Percentiles rank a stretch among this genome's conserved stretches.
phyloP scores from a whole-genome alignment of 2,113 vertebrate species.

The western clawed frog (Xenopus tropicalis) region UCB_Xtro_10.0 CM004451.2:78517001-78517500 shows the following conservation, averaged over 20 bases:
- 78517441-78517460: conserved; percentile 13
- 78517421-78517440: conserved; percentile 51
- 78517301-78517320: conserved; percentile 50
- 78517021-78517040: too few relatives aligned
- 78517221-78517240: conserved; percentile 22
- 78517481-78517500: conserved; percentile 3
- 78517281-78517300: conserved; percentile 46
- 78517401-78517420: conserved; percentile 63
- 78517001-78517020: too few relatives aligned
- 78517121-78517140: too few relatives aligned
- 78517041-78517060: too few relatives aligned
- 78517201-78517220: neutral
- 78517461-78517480: neutral
- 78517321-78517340: conserved; percentile 59
- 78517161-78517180: conserved; percentile 65
- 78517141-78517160: conserved; percentile 46
- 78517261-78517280: conserved; percentile 34
- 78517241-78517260: conserved; percentile 47
- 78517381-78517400: conserved; percentile 64
- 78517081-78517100: too few relatives aligned
- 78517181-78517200: conserved; percentile 47
- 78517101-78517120: too few relatives aligned
- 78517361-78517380: conserved; percentile 56
- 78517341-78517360: conserved; percentile 63
- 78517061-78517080: too few relatives aligned